Evolutionary conservation across 2,113 vertebrate genomes (phyloP).

Genomic region (human): DNA sequence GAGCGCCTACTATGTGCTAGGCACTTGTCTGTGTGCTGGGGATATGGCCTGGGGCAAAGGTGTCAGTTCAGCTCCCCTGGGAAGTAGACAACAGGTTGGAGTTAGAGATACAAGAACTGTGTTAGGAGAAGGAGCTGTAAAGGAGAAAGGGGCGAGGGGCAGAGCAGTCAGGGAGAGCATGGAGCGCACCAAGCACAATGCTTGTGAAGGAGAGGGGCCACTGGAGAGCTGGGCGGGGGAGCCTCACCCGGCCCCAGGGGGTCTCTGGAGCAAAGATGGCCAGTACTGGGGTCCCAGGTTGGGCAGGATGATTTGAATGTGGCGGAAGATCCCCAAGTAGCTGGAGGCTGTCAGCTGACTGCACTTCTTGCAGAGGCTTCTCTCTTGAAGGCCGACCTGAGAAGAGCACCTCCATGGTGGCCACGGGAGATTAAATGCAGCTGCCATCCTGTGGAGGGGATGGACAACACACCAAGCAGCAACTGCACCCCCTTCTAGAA

Average conservation of each 20-base stretch:
- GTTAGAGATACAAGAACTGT: background rate
- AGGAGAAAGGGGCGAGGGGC: background rate
- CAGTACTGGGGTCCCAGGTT: rapidly evolving
- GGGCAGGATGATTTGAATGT: background rate
- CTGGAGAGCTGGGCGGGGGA: background rate
- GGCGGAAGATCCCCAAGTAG: background rate
- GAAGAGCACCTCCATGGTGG: background rate
- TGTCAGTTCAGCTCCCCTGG: rapidly evolving
- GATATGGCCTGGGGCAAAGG: background rate
- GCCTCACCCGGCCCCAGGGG: rapidly evolving
- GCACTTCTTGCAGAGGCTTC: background rate
- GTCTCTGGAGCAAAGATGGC: background rate
- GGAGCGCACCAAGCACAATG: too few relatives aligned
- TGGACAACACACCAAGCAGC: background rate
- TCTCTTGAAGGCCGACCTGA: background rate
- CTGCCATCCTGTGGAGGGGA: background rate
- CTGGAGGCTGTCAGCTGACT: background rate
- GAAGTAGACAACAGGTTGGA: too few relatives aligned
- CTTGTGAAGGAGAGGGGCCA: too few relatives aligned
- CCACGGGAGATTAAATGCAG: background rate
- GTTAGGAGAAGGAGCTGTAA: too few relatives aligned
- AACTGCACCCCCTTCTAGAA: rapidly evolving
- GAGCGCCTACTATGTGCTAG: background rate
- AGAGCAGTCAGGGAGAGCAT: background rate
- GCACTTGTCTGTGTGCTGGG: background rate